Conservation (phyloP, 2,888 invertebrate species). For the Tetragonisca angustula region DNA sequence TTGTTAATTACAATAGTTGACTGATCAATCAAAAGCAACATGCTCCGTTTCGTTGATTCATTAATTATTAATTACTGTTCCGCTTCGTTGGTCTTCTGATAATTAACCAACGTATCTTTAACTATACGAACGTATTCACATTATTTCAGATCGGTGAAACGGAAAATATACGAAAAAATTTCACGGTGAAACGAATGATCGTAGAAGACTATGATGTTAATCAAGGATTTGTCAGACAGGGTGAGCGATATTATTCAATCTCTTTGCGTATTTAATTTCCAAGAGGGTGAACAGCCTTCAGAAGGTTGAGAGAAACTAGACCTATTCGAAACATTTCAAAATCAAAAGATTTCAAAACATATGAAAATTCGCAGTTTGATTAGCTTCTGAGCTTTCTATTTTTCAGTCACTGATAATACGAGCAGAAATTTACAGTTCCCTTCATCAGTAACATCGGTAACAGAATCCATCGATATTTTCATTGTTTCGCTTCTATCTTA, state of each 20-base stretch:
- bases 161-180: conserved; percentile 95
- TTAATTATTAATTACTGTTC: background rate
- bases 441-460: conserved; percentile 2
- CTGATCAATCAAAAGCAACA: background rate
- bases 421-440: conserved; percentile 2
- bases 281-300: background rate
- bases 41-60: background rate
- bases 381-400: too few species aligned
- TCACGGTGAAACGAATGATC: conserved; percentile 96
- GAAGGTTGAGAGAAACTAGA: background rate
- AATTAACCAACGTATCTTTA: too few species aligned
- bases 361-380: too few species aligned
- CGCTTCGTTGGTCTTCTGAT: background rate
- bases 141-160: conserved; percentile 92
- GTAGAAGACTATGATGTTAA: conserved; percentile 97
- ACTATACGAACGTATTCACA: background rate
- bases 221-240: conserved; percentile 96
- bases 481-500: background rate
- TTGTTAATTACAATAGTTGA: background rate
- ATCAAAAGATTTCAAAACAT: too few species aligned
- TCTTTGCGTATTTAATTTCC: background rate
- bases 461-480: conserved; percentile 1
- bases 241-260: conserved; percentile 82
- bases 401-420: background rate
- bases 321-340: background rate